These are phyloP conservation scores for Nomada fabriciana DNA, from an alignment of 2,888 invertebrate species.

Conservation along the genomic window DNA sequence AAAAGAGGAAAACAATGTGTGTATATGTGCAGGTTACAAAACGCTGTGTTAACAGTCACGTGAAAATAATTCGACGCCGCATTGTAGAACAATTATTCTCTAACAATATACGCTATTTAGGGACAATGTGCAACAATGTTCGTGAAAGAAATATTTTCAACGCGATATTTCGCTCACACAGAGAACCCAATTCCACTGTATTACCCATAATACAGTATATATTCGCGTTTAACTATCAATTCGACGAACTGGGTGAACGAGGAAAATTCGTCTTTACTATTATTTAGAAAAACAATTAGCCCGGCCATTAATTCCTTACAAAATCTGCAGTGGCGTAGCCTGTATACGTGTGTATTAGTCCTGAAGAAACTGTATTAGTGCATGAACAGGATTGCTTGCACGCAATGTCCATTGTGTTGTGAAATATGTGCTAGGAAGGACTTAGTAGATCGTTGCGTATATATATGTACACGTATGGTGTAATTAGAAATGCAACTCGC, in stretches of 20 bases:
- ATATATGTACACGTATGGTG: neutral
- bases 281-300: neutral
- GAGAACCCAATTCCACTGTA: too few relatives aligned
- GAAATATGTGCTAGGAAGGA: constrained; percentile 37
- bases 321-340: too few relatives aligned
- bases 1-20: neutral
- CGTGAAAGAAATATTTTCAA: too few relatives aligned
- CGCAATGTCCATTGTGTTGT: constrained; percentile 28
- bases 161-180: too few relatives aligned
- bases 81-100: too few relatives aligned
- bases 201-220: too few relatives aligned
- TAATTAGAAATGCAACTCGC: constrained; percentile 49
- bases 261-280: neutral
- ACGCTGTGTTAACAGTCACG: neutral
- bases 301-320: neutral
- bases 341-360: neutral
- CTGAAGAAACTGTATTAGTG: neutral
- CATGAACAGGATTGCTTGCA: constrained; percentile 1
- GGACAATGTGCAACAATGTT: too few relatives aligned
- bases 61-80: too few relatives aligned
- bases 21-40: neutral
- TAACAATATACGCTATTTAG: too few relatives aligned
- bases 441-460: neutral
- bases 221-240: too few relatives aligned
- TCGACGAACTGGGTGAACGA: neutral